These are phyloP conservation scores for Tenthredo amoena DNA, from an alignment of 2,888 invertebrate genomes.

Conservation along the genomic window DNA sequence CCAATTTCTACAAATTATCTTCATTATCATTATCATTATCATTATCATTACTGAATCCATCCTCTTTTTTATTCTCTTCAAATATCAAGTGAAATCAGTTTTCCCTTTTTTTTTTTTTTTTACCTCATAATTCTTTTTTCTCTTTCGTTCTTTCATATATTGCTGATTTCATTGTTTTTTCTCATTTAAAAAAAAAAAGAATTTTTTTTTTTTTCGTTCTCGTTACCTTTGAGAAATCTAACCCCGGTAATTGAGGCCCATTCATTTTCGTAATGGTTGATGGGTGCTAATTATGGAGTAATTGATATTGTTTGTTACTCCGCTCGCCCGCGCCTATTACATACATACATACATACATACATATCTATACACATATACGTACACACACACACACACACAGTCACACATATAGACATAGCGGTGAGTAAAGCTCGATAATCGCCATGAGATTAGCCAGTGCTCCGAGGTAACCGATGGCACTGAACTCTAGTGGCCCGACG, in stretches of 20 bases:
- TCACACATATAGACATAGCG: neutral
- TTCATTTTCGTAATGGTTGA: neutral
- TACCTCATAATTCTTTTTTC: neutral
- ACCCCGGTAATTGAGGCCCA: neutral
- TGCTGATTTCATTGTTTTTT: neutral
- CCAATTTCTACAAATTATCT: too few species aligned
- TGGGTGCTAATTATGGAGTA: slow-evolving; percentile 15
- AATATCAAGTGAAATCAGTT: too few species aligned
- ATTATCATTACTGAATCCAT: too few species aligned
- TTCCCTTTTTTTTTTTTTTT: too few species aligned
- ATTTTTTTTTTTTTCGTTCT: neutral
- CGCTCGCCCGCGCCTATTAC: neutral
- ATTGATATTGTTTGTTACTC: slow-evolving; percentile 10
- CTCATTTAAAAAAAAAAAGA: too few species aligned
- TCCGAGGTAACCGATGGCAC: slow-evolving; percentile 70
- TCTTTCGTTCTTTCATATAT: neutral
- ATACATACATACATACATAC: neutral
- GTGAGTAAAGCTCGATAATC: slow-evolving; percentile 8
- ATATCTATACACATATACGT: neutral
- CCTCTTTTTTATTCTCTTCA: too few species aligned
- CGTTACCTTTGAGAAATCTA: neutral
- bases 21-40: too few species aligned
- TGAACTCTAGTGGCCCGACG: slow-evolving; percentile 76
- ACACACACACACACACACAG: neutral
- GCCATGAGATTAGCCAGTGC: slow-evolving; percentile 33